phyloP scores from a whole-genome alignment of 2,888 invertebrate genomes.

The Watsonalla binaria region DNA sequence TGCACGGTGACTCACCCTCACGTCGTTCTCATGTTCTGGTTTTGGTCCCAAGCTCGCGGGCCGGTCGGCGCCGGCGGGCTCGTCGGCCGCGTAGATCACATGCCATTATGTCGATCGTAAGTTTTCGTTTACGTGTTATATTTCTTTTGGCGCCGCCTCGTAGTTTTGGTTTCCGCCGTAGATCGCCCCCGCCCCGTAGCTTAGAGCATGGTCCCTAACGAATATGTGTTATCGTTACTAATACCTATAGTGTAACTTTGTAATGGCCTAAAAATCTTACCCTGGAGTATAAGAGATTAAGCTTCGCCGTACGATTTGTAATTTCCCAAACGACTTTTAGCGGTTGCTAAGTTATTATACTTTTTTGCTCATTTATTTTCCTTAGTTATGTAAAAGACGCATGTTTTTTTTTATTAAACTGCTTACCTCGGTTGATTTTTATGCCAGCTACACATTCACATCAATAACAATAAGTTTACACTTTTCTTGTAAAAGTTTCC shows the following conservation, averaged over 20 bases:
- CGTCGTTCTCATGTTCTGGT: constrained; percentile 22
- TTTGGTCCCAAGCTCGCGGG: constrained; percentile 33
- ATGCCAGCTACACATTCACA: constrained; percentile 31
- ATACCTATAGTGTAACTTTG: constrained; percentile 21
- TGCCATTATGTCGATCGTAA: constrained; percentile 78
- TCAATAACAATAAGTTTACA: constrained; percentile 37
- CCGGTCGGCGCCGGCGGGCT: constrained; percentile 22
- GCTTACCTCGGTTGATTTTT: constrained; percentile 27
- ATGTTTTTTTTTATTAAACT: constrained; percentile 1
- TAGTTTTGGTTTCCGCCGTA: constrained; percentile 27
- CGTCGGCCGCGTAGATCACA: constrained; percentile 35
- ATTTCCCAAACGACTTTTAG: neutral
- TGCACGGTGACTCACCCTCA: constrained; percentile 6
- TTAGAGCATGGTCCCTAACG: constrained; percentile 35
- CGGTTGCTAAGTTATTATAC: neutral
- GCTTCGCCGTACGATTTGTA: neutral
- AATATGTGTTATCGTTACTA: constrained; percentile 35
- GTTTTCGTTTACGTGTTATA: constrained; percentile 42
- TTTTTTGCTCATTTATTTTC: neutral
- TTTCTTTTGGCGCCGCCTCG: constrained; percentile 18
- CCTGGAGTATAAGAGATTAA: neutral
- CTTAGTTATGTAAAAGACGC: neutral
- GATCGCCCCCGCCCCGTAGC: constrained; percentile 34
- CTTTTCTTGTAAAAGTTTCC: constrained; percentile 47
- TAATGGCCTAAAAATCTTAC: constrained; percentile 25